These are phyloP conservation scores for Polypterus bichir DNA, from an alignment of 2,113 vertebrate genomes.

Conservation along the genomic window DNA sequence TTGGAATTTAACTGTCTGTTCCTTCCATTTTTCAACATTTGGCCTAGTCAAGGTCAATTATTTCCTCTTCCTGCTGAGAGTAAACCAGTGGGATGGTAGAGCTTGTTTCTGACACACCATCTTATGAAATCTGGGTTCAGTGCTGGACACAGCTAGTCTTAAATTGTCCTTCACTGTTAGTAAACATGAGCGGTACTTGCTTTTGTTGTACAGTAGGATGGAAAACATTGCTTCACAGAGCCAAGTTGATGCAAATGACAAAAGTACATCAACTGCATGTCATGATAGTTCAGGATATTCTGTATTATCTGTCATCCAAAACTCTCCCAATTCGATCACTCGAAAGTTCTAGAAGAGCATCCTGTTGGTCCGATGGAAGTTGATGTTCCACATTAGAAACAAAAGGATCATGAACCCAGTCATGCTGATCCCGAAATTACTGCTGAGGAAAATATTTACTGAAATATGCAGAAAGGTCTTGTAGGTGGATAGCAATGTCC, in stretches of 20 bases:
- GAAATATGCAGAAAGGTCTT: not conserved
- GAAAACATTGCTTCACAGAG: not conserved
- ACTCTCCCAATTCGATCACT: not conserved
- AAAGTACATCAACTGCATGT: constrained; percentile 2
- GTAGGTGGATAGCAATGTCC: not conserved
- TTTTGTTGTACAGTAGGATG: not conserved
- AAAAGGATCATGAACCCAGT: not conserved
- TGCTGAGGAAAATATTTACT: constrained; percentile 1
- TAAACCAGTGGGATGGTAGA: not conserved
- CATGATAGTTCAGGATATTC: not conserved
- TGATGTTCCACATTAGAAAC: not conserved
- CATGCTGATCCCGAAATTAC: not conserved
- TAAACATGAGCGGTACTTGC: not conserved
- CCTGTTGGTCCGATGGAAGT: not conserved
- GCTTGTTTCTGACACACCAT: not conserved
- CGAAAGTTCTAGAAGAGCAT: not conserved
- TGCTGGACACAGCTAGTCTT: not conserved
- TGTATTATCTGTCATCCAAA: not conserved
- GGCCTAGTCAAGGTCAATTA: too few species aligned
- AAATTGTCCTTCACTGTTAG: not conserved
- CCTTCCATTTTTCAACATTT: too few species aligned
- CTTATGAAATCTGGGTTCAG: not conserved
- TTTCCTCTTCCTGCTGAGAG: too few species aligned
- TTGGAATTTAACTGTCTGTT: too few species aligned
- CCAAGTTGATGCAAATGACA: not conserved